Evolutionary conservation across 2,888 invertebrate species (phyloP).

Genomic region (Agriopis leucophaearia): DNA sequence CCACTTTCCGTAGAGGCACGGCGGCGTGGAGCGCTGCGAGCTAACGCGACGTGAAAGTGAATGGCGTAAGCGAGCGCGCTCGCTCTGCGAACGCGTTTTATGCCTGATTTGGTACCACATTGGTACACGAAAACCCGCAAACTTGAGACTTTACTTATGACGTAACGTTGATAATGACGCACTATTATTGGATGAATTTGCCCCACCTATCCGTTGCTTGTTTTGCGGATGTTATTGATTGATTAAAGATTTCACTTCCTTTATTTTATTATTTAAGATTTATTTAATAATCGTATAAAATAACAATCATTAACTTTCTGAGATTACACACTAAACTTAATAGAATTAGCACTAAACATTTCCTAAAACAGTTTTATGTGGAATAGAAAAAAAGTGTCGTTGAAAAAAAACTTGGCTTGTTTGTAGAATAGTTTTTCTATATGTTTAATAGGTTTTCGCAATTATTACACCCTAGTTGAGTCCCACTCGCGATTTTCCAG

Average conservation of each 20-base stretch:
- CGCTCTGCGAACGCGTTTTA: slow-evolving; percentile 71
- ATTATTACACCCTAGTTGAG: too few relatives aligned
- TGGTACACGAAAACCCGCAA: slow-evolving; percentile 71
- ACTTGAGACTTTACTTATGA: slow-evolving; percentile 55
- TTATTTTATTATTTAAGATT: background rate
- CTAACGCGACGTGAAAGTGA: slow-evolving; percentile 79
- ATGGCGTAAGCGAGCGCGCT: slow-evolving; percentile 72
- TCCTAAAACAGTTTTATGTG: too few relatives aligned
- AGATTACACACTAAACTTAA: too few relatives aligned
- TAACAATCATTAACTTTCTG: too few relatives aligned
- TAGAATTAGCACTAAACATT: too few relatives aligned
- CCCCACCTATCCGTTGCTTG: slow-evolving; percentile 11
- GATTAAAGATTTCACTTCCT: background rate
- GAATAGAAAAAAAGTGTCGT: too few relatives aligned
- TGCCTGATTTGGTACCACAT: slow-evolving; percentile 73
- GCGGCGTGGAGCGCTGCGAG: slow-evolving; percentile 59
- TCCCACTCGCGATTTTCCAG: too few relatives aligned
- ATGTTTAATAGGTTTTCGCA: too few relatives aligned
- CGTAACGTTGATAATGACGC: slow-evolving; percentile 52
- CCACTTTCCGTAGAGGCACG: slow-evolving; percentile 75
- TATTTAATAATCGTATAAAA: too few relatives aligned
- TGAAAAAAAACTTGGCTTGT: too few relatives aligned
- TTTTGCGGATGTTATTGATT: background rate
- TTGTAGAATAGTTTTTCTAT: too few relatives aligned
- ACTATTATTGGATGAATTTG: slow-evolving; percentile 53